phyloP scores from a whole-genome alignment of 2,113 vertebrate genomes.

The Sminthopsis crassicaudata region DNA sequence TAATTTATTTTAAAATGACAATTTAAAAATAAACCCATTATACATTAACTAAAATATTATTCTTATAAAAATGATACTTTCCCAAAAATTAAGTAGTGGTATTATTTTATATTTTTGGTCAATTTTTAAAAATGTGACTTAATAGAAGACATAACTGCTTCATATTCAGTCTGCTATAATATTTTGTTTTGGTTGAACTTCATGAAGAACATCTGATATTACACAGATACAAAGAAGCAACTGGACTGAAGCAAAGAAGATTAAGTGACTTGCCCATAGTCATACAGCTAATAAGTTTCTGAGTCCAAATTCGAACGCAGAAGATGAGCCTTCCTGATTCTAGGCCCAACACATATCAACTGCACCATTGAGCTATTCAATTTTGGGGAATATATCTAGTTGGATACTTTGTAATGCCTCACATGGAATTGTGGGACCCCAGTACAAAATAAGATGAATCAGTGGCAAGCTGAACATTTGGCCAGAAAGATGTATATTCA shows the following conservation, averaged over 20 bases:
- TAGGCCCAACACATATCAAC: neutral
- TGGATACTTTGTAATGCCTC: neutral
- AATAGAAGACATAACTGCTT: neutral
- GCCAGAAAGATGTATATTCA: rapidly evolving
- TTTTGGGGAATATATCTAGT: neutral
- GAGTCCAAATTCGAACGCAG: neutral
- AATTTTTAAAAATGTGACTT: neutral
- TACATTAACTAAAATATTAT: neutral
- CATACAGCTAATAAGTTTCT: neutral
- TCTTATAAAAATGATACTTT: neutral
- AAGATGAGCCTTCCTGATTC: neutral
- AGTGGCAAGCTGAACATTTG: rapidly evolving
- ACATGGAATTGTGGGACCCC: neutral
- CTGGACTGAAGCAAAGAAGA: neutral
- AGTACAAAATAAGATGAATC: neutral
- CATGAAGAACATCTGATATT: neutral
- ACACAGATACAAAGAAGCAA: neutral
- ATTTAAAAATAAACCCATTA: neutral
- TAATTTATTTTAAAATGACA: neutral
- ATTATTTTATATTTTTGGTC: neutral
- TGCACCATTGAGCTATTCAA: neutral
- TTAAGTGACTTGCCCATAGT: neutral
- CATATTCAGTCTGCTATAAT: neutral
- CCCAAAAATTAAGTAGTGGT: neutral
- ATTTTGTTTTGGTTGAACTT: neutral